Conservation (phyloP, 30 jellyfish, hydroid and myxozoan species). For the Hydractinia symbiolongicarpus region DNA sequence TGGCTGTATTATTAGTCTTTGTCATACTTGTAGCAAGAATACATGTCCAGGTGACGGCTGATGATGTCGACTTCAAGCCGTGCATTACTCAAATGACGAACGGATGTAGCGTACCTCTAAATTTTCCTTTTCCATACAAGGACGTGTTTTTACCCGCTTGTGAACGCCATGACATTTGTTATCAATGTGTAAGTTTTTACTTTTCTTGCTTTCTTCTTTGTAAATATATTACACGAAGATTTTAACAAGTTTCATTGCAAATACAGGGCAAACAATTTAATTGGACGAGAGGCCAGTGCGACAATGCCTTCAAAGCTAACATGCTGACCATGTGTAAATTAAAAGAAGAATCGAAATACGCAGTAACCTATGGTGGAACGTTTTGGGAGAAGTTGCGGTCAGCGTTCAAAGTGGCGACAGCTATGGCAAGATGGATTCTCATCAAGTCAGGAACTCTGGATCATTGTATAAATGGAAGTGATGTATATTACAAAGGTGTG, state of each 20-base stretch:
- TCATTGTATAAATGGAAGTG: slow-evolving; percentile 44
- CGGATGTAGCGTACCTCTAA: slow-evolving; percentile 40
- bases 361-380: neutral
- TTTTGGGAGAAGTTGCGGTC: slow-evolving; percentile 20
- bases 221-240: neutral
- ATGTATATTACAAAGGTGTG: slow-evolving; percentile 32
- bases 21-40: no score
- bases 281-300: slow-evolving; percentile 32
- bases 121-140: slow-evolving; percentile 35
- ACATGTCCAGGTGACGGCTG: neutral
- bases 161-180: slow-evolving; percentile 34
- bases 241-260: neutral
- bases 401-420: slow-evolving; percentile 26
- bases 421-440: slow-evolving; percentile 35
- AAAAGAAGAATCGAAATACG: slow-evolving; percentile 13
- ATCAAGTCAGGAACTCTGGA: slow-evolving; percentile 23
- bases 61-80: slow-evolving; percentile 32
- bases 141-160: slow-evolving; percentile 35
- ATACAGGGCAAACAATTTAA: slow-evolving; percentile 30
- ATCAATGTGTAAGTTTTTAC: slow-evolving; percentile 29
- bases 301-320: slow-evolving; percentile 28
- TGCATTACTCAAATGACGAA: slow-evolving; percentile 28
- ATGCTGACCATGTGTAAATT: slow-evolving; percentile 30
- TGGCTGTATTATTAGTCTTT: no score
- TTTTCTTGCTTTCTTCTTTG: neutral